These are phyloP conservation scores for Periophthalmodon schlosseri DNA, from an alignment of 2,113 vertebrate genomes.

Conservation along the genomic window DNA sequence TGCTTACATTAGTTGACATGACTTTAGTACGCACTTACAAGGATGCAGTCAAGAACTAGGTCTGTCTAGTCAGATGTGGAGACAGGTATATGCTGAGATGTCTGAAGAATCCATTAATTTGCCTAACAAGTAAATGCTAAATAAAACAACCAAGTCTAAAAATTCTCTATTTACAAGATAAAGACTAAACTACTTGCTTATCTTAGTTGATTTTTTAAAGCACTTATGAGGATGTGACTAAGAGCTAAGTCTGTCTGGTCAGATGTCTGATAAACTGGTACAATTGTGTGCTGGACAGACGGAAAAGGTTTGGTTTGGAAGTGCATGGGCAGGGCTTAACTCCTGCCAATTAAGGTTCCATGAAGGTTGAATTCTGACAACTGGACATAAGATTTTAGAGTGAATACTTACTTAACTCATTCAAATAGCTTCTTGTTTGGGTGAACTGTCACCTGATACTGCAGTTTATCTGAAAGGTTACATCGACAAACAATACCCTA, in stretches of 20 bases:
- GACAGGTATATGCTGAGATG: background rate
- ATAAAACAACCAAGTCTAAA: slow-evolving; percentile 5
- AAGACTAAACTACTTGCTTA: background rate
- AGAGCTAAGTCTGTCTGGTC: background rate
- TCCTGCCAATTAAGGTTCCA: background rate
- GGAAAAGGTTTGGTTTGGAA: background rate
- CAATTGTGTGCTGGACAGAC: background rate
- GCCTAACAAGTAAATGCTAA: background rate
- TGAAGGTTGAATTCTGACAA: background rate
- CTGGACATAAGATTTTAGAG: too few relatives aligned
- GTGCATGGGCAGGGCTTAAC: too few relatives aligned
- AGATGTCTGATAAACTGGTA: background rate
- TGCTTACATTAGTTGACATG: slow-evolving; percentile 56
- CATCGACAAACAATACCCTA: too few relatives aligned
- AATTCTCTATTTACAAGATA: slow-evolving; percentile 1
- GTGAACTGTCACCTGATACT: too few relatives aligned
- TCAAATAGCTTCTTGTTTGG: too few relatives aligned
- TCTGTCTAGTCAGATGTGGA: slow-evolving; percentile 65
- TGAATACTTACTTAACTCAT: too few relatives aligned
- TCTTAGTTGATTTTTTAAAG: background rate
- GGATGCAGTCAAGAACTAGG: slow-evolving; percentile 45
- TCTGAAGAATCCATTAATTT: background rate
- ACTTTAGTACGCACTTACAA: slow-evolving; percentile 52
- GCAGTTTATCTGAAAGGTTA: background rate
- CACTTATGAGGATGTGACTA: background rate